phyloP scores from a whole-genome alignment of 1,140 invertebrate genomes.

The Ceratoteleas bidentatus region DNA sequence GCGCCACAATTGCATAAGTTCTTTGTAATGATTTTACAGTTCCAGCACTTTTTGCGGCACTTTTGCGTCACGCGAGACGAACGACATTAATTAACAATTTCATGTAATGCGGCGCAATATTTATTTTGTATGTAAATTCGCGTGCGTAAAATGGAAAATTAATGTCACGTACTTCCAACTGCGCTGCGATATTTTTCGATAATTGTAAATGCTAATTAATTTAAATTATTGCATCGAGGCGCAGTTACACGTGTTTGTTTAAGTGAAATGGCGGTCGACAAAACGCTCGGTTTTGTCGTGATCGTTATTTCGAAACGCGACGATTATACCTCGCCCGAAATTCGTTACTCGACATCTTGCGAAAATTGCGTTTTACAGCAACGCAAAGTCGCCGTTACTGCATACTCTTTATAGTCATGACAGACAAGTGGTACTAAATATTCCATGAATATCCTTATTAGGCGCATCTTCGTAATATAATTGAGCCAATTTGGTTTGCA shows the following conservation, averaged over 20 bases:
- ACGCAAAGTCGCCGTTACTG: slow-evolving; percentile 17
- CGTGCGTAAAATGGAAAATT: slow-evolving; percentile 23
- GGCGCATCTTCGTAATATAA: slow-evolving; percentile 17
- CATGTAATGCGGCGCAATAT: slow-evolving; percentile 13
- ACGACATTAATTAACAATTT: slow-evolving; percentile 28
- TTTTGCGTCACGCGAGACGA: slow-evolving; percentile 1
- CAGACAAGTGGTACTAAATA: slow-evolving; percentile 13
- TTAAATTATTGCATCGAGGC: slow-evolving; percentile 12
- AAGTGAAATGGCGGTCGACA: not conserved
- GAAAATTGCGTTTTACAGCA: slow-evolving; percentile 3
- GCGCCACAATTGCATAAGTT: not conserved
- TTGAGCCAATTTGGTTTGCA: slow-evolving; percentile 21
- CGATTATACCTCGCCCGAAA: not conserved
- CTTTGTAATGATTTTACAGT: slow-evolving; percentile 12
- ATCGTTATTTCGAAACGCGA: not conserved
- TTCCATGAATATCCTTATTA: slow-evolving; percentile 48
- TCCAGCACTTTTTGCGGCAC: not conserved
- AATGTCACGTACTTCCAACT: slow-evolving; percentile 6
- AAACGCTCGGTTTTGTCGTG: not conserved
- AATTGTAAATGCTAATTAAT: slow-evolving; percentile 29
- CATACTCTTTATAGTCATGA: slow-evolving; percentile 21
- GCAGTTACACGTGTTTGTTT: not conserved
- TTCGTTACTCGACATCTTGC: slow-evolving; percentile 11
- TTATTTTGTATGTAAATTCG: slow-evolving; percentile 32
- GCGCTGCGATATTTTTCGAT: slow-evolving; percentile 18